Base-by-base conservation (phyloP, 2,797 vertebrate genomes). In the Molossus molossus region DNA sequence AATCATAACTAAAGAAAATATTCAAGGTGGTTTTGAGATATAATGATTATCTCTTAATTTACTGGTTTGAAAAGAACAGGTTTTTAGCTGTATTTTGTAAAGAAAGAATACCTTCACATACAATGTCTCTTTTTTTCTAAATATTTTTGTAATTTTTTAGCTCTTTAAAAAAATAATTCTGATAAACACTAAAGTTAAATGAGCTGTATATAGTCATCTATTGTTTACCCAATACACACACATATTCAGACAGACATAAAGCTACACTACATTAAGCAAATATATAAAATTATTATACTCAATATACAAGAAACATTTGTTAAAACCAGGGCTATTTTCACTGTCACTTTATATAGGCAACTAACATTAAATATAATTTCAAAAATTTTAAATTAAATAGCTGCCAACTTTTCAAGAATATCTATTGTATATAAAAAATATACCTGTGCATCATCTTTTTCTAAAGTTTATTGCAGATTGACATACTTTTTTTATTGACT, bases 301-400 rank as follows among this genome's bases (percentile, higher is more conserved):
- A 84, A 53, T 48, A 70, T 85, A 33, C 2, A 75, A 58, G 11
- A 70, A 83, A 64, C n/a, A 64, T 33, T 73, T 60, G 18, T 83
- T 83, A 75, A 83, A 29, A 83, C 23, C 1, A 75, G 7, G 20
- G 21, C 9, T 17, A n/a, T 65, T 90, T 93, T 70, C 48, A 82
- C 33, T 45, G 14, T 65, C 80, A 83, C 11, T 9, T 83, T 13
- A 33, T 48, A 17, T 81, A 69, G 33, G 14, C 53, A 76, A 58
- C 1, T 64, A 5, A 89, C 80, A 80, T 57, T 45, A 55, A 92
- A 75, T 77, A 70, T 29, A 58, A 40, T 82, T 94, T 83, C 0
- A 55, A 67, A 84, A 94, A 50, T 6, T n/a, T 18, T 80, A 80
- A n/a, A 76, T 65, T 84, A 88, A 80, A 84, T 77, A 37, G 57